A percentile compares a stretch with the other conserved stretches of the same genome.
Evolutionary conservation across 2,888 invertebrate genomes (phyloP).

Genomic region (Flexamia atlantica): DNA sequence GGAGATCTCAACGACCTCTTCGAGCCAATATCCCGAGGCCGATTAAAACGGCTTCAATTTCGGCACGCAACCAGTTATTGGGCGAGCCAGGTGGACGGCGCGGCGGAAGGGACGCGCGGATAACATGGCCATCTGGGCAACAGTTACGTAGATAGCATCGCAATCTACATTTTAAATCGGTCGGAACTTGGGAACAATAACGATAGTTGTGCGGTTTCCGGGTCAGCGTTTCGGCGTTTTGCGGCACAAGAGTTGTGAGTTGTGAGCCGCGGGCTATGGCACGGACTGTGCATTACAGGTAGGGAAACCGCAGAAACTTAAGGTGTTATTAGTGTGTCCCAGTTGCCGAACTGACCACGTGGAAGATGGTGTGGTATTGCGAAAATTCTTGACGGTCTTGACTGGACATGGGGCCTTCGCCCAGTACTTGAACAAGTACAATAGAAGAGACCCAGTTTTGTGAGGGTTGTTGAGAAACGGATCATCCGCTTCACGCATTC

Average conservation of each 20-base stretch:
- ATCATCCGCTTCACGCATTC: no score
- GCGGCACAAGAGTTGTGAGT: neutral
- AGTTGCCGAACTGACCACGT: constrained; percentile 29
- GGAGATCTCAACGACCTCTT: neutral
- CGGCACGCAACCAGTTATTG: constrained; percentile 1
- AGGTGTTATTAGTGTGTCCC: constrained; percentile 11
- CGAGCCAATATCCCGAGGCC: constrained; percentile 16
- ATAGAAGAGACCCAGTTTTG: no score
- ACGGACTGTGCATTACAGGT: no score
- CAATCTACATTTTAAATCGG: neutral
- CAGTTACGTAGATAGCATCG: neutral
- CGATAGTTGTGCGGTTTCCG: neutral
- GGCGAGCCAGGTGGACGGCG: neutral
- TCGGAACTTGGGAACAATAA: neutral
- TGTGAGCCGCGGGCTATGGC: neutral
- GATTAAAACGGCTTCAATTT: constrained; percentile 36
- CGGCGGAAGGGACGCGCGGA: neutral
- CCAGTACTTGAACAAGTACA: no score
- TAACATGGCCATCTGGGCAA: neutral
- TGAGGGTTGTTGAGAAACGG: no score
- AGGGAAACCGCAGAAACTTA: constrained; percentile 26
- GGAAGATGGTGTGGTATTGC: neutral
- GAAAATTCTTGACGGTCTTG: no score
- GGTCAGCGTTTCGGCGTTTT: neutral
- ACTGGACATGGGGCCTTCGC: no score